Evolutionary conservation across 2,797 vertebrate genomes (phyloP).

Genomic region (Ciconia nigra): DNA sequence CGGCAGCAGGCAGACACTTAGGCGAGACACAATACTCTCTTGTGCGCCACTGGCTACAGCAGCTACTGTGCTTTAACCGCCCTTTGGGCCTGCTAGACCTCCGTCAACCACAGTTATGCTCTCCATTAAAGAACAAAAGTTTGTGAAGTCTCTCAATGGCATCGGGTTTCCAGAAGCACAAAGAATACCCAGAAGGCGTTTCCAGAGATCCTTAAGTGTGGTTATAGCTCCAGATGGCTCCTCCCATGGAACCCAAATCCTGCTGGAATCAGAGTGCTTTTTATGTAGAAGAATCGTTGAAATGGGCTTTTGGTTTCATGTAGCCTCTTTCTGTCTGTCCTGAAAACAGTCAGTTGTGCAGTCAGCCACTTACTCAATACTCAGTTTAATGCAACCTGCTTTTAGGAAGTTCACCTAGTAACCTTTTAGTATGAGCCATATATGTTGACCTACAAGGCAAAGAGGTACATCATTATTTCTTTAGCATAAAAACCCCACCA

Average conservation of each 20-base stretch:
- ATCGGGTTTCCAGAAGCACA: slow-evolving; percentile 11
- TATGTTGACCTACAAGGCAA: background rate
- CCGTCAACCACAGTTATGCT: background rate
- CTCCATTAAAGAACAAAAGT: background rate
- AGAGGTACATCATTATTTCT: background rate
- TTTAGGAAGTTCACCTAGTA: background rate
- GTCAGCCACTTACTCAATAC: background rate
- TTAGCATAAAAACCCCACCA: background rate
- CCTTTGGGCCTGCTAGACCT: background rate
- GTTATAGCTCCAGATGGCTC: background rate
- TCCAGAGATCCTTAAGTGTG: slow-evolving; percentile 39
- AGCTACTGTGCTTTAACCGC: background rate
- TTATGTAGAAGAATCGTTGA: background rate
- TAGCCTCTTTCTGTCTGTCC: background rate
- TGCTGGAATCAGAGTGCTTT: background rate
- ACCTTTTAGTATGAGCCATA: background rate
- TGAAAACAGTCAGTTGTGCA: background rate
- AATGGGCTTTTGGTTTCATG: background rate
- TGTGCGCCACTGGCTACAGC: background rate
- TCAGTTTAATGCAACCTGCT: background rate
- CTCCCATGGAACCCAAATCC: background rate
- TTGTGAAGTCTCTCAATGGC: background rate
- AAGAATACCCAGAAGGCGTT: background rate
- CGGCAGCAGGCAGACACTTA: background rate
- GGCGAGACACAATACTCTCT: background rate